These are phyloP conservation scores for Platyscapa corneri DNA, from an alignment of 1,140 invertebrate genomes.

Conservation along the genomic window DNA sequence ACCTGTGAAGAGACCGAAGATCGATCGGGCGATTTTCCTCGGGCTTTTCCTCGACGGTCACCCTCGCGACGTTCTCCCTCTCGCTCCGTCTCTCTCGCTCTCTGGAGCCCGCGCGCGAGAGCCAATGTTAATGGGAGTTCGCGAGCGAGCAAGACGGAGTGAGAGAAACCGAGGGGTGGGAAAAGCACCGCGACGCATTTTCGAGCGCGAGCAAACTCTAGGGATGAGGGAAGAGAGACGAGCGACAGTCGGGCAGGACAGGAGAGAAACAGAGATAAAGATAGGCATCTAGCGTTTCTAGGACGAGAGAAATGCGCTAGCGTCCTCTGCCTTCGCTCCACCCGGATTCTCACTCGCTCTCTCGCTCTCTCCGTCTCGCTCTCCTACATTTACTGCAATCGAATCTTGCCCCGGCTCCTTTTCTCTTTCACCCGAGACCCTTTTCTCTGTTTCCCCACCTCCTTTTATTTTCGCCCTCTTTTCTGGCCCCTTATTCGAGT, in stretches of 20 bases:
- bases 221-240: conserved; percentile 28
- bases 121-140: neutral
- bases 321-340: conserved; percentile 25
- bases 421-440: conserved; percentile 24
- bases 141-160: neutral
- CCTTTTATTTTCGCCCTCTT: conserved; percentile 29
- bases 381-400: conserved; percentile 25
- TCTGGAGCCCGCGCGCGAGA: neutral
- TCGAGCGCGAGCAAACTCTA: conserved; percentile 41
- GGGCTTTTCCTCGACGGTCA: conserved; percentile 72
- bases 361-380: conserved; percentile 45
- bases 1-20: conserved; percentile 71
- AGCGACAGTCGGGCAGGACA: neutral
- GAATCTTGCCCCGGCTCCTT: conserved; percentile 43
- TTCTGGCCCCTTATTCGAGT: conserved; percentile 30
- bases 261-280: conserved; percentile 18
- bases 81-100: neutral
- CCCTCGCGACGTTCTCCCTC: conserved; percentile 55
- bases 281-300: conserved; percentile 42
- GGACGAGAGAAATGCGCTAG: conserved; percentile 38
- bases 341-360: conserved; percentile 31
- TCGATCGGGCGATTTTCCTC: conserved; percentile 75
- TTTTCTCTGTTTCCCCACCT: neutral
- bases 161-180: neutral
- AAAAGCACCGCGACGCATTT: conserved; percentile 45